These are phyloP conservation scores for Narcine bancroftii DNA, from an alignment of 2,113 vertebrate species.

Conservation along the genomic window DNA sequence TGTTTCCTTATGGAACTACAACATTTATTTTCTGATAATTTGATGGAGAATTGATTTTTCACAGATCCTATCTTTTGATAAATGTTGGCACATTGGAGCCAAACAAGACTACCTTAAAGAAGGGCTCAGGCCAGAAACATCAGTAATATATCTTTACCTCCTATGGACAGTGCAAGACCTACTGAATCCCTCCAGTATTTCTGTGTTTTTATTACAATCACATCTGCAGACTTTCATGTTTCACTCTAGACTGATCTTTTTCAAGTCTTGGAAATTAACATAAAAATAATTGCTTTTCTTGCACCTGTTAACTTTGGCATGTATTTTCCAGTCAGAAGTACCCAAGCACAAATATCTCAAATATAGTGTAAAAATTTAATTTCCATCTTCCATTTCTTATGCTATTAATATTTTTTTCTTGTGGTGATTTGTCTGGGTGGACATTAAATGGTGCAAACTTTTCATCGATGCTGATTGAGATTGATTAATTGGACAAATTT, in stretches of 20 bases:
- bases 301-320: neutral
- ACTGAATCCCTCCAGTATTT: too few relatives aligned
- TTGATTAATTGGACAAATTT: neutral
- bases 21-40: neutral
- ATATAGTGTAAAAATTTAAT: neutral
- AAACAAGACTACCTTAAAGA: too few relatives aligned
- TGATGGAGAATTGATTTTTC: neutral
- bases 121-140: too few relatives aligned
- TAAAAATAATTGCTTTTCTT: neutral
- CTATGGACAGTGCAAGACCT: too few relatives aligned
- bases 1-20: neutral
- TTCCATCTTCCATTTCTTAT: neutral
- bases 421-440: neutral
- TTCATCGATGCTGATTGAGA: neutral
- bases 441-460: neutral
- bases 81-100: neutral
- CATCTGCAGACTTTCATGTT: too few relatives aligned
- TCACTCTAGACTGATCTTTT: neutral
- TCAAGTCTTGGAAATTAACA: neutral
- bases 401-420: neutral
- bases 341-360: neutral
- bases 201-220: too few relatives aligned
- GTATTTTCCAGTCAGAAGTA: neutral
- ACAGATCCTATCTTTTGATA: neutral
- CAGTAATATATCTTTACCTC: too few relatives aligned